Evolutionary conservation across 2,113 vertebrate species (phyloP), one percentile per base, ranked within the genome.

Genomic region (Kryptolebias marmoratus): DNA sequence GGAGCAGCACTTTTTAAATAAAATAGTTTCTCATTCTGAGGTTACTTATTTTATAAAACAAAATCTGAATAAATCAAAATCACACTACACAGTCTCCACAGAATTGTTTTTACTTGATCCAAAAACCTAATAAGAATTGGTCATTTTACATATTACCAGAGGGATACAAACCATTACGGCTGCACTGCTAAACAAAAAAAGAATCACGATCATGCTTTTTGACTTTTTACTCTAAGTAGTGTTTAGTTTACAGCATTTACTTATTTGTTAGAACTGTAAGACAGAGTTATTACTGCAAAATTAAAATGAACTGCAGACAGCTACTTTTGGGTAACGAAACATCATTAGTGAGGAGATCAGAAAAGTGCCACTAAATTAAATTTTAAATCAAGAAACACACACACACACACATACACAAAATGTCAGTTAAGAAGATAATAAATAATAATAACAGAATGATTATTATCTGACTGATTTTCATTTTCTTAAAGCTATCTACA

Each of bases 1-100:
- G 87, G 85, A 90, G 90, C 87, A 92, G 84, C 89, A 92, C 88
- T 85, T 88, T 71, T 39, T 54, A 28, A 32, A 49, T 44, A 65
- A 53, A 56, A 42, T 15, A 56, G 68, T 53, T 47, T 8, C 18
- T 11, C 30, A n/a, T 13, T 68, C 16, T 62, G n/a, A 52, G 16
- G 18, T 72, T 11, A 16, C 45, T 31, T n/a, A 59, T 44, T 61
- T n/a, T 64, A 12, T 1, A 61, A 13, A 61, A 11, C 55, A 48
- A 45, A 61, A 49, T 22, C 9, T 27, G 0, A 14, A 58, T 55
- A 6, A 67, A 58, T 69, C 30, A 53, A 36, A 47, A 42, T 32
- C 39, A 63, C n/a, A 69, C 70, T 16, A 18, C 5, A 0, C 63
- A 68, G 68, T 28, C 30, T n/a, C 32, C 58, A 8, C 22, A 54